Percentiles rank a stretch among this genome's conserved stretches.
Conservation (phyloP, 2,797 vertebrate genomes). For the Clamator glandarius region DNA sequence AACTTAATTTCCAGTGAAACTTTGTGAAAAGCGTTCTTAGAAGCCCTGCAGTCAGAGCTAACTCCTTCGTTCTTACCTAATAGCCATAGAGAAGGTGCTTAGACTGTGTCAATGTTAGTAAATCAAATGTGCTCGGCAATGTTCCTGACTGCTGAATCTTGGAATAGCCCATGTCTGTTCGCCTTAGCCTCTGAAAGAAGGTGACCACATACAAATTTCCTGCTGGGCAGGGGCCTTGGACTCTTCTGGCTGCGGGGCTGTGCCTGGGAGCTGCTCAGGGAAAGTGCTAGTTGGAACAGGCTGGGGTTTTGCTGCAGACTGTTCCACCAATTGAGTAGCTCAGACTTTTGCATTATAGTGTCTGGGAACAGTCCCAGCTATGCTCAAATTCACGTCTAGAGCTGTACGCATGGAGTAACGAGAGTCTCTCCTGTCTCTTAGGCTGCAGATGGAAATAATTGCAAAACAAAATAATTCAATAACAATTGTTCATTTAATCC, state of each 20-base stretch:
- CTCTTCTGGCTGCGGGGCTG: background rate
- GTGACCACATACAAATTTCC: background rate
- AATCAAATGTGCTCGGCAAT: background rate
- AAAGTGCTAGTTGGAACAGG: background rate
- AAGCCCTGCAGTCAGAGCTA: background rate
- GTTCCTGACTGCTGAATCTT: background rate
- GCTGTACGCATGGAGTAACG: background rate
- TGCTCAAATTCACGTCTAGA: background rate
- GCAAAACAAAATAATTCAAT: background rate
- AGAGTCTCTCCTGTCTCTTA: background rate
- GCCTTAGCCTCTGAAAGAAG: background rate
- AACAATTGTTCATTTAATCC: background rate
- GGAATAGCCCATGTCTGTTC: background rate
- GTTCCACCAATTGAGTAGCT: background rate
- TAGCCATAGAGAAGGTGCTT: background rate
- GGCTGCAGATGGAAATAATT: background rate
- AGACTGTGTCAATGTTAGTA: fast-evolving
- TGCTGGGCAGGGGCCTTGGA: fast-evolving
- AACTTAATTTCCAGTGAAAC: background rate
- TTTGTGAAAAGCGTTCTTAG: background rate
- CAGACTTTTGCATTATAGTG: background rate
- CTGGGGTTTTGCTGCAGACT: background rate
- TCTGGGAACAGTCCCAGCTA: background rate
- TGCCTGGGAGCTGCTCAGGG: background rate
- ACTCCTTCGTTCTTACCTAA: background rate